These are phyloP conservation scores for Nothocercus julius DNA, from an alignment of 2,113 vertebrate species.

Conservation along the genomic window DNA sequence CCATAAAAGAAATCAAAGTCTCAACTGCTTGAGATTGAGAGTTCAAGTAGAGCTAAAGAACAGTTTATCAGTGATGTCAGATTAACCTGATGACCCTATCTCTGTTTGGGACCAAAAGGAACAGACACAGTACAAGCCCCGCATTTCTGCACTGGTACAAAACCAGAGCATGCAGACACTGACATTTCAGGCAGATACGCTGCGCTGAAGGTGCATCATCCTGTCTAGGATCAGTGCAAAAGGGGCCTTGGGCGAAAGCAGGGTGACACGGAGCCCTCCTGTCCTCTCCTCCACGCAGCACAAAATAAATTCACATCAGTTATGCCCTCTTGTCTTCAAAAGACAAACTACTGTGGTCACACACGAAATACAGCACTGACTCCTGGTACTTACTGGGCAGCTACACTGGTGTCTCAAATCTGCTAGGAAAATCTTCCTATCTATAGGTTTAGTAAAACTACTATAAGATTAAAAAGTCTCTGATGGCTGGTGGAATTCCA, in stretches of 20 bases:
- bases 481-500: neutral
- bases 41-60: neutral
- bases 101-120: neutral
- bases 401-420: neutral
- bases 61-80: neutral
- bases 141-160: neutral
- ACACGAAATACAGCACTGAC: neutral
- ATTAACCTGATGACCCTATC: neutral
- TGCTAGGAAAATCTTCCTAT: neutral
- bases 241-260: neutral
- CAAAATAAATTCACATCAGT: neutral
- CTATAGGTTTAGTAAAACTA: neutral
- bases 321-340: neutral
- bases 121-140: neutral
- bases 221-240: neutral
- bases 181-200: neutral
- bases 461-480: neutral
- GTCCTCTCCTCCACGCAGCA: neutral
- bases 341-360: too few relatives aligned
- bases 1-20: neutral
- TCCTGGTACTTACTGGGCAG: neutral
- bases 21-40: neutral
- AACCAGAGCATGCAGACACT: neutral
- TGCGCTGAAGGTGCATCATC: neutral
- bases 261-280: neutral